A percentile compares a stretch with the other conserved stretches of the same genome.
Conservation (phyloP, 2,797 vertebrate species). For the Melanotaenia trifasciata region DNA sequence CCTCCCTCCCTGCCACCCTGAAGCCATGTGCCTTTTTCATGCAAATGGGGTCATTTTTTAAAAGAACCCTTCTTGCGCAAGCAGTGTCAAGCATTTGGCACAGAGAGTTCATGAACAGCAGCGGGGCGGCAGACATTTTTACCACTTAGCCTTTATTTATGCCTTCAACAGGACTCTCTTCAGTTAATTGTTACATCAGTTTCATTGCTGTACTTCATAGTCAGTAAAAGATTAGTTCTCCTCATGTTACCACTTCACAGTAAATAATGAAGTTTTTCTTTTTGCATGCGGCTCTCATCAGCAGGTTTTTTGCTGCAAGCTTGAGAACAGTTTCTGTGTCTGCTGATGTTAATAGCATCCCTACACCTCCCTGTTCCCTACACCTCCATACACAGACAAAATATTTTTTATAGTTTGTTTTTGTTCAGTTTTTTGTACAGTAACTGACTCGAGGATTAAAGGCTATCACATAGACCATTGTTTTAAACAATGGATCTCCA, state of each 20-base stretch:
- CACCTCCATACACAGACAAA: too few species aligned
- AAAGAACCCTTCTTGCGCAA: constrained; percentile 81
- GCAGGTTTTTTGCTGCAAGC: constrained; percentile 3
- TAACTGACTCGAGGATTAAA: too few species aligned
- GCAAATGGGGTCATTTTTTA: constrained; percentile 81
- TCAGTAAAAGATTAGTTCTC: constrained; percentile 33
- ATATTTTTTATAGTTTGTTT: too few species aligned
- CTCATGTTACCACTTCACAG: background rate
- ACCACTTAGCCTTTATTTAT: constrained; percentile 58
- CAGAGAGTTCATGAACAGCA: constrained; percentile 73
- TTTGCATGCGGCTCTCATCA: constrained; percentile 6
- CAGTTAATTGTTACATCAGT: constrained; percentile 45
- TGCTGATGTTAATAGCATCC: too few species aligned
- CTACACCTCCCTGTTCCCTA: too few species aligned
- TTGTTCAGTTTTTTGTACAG: too few species aligned
- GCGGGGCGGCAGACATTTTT: constrained; percentile 56
- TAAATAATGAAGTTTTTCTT: constrained; percentile 2
- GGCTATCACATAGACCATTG: too few species aligned
- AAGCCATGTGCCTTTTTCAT: constrained; percentile 81
- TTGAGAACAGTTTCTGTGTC: too few species aligned
- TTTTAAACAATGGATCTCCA: too few species aligned
- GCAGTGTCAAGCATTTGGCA: constrained; percentile 77
- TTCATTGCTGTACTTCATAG: constrained; percentile 36
- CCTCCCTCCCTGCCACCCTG: constrained; percentile 58
- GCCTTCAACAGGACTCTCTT: constrained; percentile 34